phyloP scores from a whole-genome alignment of 2,113 vertebrate species.

The Heterotis niloticus region DNA sequence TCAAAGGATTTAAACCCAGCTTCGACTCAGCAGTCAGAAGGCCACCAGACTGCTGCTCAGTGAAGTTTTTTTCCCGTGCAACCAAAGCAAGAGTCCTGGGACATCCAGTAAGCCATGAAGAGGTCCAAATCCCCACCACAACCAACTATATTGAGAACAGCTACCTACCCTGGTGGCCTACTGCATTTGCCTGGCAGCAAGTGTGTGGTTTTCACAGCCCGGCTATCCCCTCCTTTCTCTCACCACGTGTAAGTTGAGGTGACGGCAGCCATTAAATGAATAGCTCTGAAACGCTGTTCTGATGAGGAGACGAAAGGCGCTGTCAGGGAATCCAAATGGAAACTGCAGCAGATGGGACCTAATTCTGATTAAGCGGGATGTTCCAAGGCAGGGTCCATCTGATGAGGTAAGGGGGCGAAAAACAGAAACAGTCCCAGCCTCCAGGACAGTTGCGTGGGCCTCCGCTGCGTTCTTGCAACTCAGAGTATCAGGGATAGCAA shows the following conservation, averaged over 20 bases:
- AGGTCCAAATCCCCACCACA: not conserved
- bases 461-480: not conserved
- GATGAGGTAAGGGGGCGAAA: not conserved
- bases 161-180: not conserved
- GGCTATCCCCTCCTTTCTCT: not conserved
- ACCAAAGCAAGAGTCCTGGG: no score
- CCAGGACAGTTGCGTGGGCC: not conserved
- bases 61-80: no score
- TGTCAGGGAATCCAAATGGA: not conserved
- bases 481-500: no score
- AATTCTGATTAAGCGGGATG: not conserved
- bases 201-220: slow-evolving; percentile 8
- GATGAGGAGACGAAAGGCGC: not conserved
- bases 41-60: no score
- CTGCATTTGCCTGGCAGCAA: not conserved
- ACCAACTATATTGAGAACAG: not conserved
- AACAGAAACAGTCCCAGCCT: not conserved
- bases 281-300: not conserved
- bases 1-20: no score
- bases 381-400: not conserved
- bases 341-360: not conserved
- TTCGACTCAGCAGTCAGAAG: no score
- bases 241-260: not conserved
- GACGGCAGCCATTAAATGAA: not conserved
- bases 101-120: no score